These are phyloP conservation scores for Pachycephala philippinensis DNA, from an alignment of 2,113 vertebrate species.

Conservation along the genomic window DNA sequence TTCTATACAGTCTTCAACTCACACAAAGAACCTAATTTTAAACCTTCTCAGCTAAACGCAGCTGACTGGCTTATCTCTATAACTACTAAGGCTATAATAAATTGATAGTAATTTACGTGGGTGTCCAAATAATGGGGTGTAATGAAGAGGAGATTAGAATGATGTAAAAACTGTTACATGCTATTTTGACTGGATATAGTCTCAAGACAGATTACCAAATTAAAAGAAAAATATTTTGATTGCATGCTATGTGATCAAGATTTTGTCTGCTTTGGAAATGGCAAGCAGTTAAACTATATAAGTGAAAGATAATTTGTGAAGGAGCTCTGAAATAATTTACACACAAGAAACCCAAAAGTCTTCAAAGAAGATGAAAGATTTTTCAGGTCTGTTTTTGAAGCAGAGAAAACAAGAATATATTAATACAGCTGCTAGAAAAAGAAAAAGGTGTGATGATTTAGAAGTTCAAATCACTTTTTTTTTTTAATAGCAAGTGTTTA, in stretches of 20 bases:
- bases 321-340: neutral
- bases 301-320: neutral
- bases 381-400: neutral
- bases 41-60: neutral
- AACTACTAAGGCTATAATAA: neutral
- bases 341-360: neutral
- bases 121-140: neutral
- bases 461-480: neutral
- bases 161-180: neutral
- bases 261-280: neutral
- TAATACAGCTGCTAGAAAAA: neutral
- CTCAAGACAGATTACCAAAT: neutral
- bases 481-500: neutral
- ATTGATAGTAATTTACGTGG: neutral
- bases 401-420: neutral
- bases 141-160: neutral
- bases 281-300: neutral
- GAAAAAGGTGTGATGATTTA: neutral
- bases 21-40: neutral
- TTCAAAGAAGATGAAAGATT: neutral
- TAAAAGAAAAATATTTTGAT: constrained; percentile 16
- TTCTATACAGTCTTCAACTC: neutral
- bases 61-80: neutral
- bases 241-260: neutral
- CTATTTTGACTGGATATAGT: neutral